Conservation (phyloP, 2,113 vertebrate species). For the Pionites leucogaster region DNA sequence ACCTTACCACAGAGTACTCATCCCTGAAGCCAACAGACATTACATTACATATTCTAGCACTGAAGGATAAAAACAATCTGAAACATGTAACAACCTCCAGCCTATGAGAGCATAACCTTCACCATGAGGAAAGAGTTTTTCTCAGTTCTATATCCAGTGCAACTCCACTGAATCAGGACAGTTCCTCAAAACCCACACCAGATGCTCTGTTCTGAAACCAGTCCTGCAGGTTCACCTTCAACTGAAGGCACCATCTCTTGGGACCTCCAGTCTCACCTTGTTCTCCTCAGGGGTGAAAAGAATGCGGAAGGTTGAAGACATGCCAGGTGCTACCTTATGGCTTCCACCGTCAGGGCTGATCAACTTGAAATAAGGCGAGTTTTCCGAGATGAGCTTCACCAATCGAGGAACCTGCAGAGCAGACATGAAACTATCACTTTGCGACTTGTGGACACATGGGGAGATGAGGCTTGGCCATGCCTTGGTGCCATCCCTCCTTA, state of each 20-base stretch:
- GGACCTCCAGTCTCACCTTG: slow-evolving; percentile 75
- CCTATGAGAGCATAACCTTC: background rate
- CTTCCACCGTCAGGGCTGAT: slow-evolving; percentile 54
- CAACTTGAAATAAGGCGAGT: slow-evolving; percentile 82
- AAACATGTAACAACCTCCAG: background rate
- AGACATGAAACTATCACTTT: background rate
- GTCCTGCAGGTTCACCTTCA: background rate
- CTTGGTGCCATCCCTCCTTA: background rate
- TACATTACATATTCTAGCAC: background rate
- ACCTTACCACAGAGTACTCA: too few species aligned
- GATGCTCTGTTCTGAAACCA: background rate
- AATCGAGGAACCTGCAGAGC: slow-evolving; percentile 72
- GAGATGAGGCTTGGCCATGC: background rate
- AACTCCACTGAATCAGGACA: background rate
- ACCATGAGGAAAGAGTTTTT: background rate
- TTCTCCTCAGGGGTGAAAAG: slow-evolving; percentile 83
- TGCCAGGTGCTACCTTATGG: slow-evolving; percentile 79
- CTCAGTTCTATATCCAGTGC: background rate
- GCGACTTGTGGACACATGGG: background rate
- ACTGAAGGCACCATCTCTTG: background rate
- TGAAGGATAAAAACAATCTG: background rate
- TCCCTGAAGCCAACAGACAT: background rate
- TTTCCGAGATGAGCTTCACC: slow-evolving; percentile 79
- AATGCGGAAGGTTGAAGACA: slow-evolving; percentile 73
- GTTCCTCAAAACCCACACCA: background rate